Percentiles rank a stretch among this genome's conserved stretches.
These are phyloP conservation scores for Chaetops frenatus DNA, from an alignment of 2,113 vertebrate genomes.

Conservation along the genomic window DNA sequence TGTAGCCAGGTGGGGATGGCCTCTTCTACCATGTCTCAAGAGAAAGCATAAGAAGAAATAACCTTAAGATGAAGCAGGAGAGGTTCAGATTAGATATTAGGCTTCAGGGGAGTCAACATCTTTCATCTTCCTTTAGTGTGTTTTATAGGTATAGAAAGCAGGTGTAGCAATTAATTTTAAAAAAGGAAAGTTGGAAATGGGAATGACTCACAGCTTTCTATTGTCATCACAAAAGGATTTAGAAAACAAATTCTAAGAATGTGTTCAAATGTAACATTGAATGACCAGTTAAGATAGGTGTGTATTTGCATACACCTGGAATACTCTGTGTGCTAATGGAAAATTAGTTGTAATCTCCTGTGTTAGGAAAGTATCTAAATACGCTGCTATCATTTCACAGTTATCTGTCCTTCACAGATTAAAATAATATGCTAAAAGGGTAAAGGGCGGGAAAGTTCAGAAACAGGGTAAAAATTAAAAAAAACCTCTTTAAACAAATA, in stretches of 20 bases:
- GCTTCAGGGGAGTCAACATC: not conserved
- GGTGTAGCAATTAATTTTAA: not conserved
- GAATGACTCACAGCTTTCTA: not conserved
- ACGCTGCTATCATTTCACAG: not conserved
- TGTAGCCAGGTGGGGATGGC: not conserved
- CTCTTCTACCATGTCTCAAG: not conserved
- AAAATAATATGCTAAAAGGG: not conserved
- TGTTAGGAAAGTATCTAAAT: not conserved
- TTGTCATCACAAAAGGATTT: accelerated
- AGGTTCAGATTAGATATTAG: not conserved
- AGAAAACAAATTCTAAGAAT: not conserved
- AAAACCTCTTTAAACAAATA: not conserved
- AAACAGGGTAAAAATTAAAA: not conserved
- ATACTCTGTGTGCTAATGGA: not conserved
- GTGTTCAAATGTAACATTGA: not conserved
- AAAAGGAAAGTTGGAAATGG: not conserved
- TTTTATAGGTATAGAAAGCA: not conserved
- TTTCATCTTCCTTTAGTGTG: not conserved
- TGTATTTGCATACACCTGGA: not conserved
- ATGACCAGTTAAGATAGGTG: not conserved
- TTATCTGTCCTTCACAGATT: not conserved
- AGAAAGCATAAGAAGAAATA: not conserved
- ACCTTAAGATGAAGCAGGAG: not conserved
- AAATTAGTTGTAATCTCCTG: not conserved
- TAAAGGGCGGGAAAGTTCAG: not conserved